Percentiles rank a stretch among this genome's conserved stretches.
These are phyloP conservation scores for Thereva nobilitata DNA, from an alignment of 2,888 invertebrate species.

Conservation along the genomic window DNA sequence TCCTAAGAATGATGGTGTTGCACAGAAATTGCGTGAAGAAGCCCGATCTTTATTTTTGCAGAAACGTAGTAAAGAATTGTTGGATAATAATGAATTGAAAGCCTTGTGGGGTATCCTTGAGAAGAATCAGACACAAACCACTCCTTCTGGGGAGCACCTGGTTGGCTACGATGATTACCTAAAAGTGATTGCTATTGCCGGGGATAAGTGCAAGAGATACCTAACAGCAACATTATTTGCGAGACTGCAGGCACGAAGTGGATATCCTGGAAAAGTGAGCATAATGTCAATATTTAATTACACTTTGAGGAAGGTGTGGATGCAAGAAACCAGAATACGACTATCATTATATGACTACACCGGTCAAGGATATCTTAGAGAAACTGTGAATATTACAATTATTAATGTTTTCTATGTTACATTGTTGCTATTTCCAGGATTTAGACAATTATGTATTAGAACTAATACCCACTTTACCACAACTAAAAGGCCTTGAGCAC, in stretches of 20 bases:
- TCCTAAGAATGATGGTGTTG: constrained; percentile 75
- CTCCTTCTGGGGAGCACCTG: constrained; percentile 76
- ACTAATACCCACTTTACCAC: constrained; percentile 87
- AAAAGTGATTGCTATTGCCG: constrained; percentile 75
- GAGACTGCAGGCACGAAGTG: constrained; percentile 83
- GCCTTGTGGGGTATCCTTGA: constrained; percentile 83
- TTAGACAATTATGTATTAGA: constrained; percentile 94
- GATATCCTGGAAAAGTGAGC: constrained; percentile 78
- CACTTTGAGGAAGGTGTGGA: constrained; percentile 93
- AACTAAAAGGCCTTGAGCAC: constrained; percentile 85
- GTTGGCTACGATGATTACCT: constrained; percentile 85
- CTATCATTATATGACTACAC: constrained; percentile 75
- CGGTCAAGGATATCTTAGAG: constrained; percentile 87
- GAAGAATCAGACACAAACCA: constrained; percentile 75
- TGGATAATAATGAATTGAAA: constrained; percentile 86
- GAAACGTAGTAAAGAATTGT: constrained; percentile 77
- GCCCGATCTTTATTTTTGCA: constrained; percentile 86
- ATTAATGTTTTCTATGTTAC: neutral
- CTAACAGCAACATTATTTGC: constrained; percentile 87
- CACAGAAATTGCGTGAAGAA: constrained; percentile 84
- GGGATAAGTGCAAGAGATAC: constrained; percentile 75
- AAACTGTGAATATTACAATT: constrained; percentile 64
- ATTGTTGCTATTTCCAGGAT: constrained; percentile 65
- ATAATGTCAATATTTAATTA: constrained; percentile 93
- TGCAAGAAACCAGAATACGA: constrained; percentile 51